Base-by-base conservation (phyloP, 2,113 vertebrate genomes). In the Phyllostomus discolor region DNA sequence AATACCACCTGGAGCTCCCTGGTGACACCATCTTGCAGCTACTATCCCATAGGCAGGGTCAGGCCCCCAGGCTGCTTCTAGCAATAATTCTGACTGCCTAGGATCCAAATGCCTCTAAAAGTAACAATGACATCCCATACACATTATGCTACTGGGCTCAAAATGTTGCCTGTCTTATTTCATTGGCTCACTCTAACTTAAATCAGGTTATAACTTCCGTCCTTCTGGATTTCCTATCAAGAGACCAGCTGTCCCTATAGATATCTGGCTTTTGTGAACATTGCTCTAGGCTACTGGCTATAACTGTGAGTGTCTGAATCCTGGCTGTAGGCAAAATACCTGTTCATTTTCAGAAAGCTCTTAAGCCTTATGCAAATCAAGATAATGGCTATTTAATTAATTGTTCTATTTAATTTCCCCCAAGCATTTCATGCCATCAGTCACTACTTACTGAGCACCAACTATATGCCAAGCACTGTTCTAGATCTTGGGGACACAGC, bases 161-260 rank as follows among this genome's bases (percentile, higher is more conserved):
- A 91, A 81, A 85, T 19, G 31, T 9, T 83, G 16, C 46, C 86
- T 83, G 33, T 86, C 67, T 87, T 62, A 94, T 78, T 64, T 90
- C 64, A 86, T 26, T 78, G 73, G 19, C 10, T 95, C n/a, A 41
- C 26, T 90, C 79, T 87, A 52, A 86, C 54, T 89, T 91, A 97
- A 90, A 92, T 94, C 33, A 76, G 59, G 17, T 11, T 73, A 41
- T 83, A 83, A 73, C 3, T 67, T 78, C 48, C 22, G 57, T 57
- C 69, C 73, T 84, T 82, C 10, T 31, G 24, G 54, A 85, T 64
- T 57, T 95, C 50, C 85, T 69, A 35, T 46, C 76, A 89, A 89
- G 48, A 94, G 15, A 88, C 50, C 70, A 76, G 70, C 33, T 86
- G 19, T 90, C 41, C 33, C 59, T 89, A 50, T 54, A 50, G 15